Conservation (phyloP, 1,140 invertebrate species). For the Drosophila seguyi region DNA sequence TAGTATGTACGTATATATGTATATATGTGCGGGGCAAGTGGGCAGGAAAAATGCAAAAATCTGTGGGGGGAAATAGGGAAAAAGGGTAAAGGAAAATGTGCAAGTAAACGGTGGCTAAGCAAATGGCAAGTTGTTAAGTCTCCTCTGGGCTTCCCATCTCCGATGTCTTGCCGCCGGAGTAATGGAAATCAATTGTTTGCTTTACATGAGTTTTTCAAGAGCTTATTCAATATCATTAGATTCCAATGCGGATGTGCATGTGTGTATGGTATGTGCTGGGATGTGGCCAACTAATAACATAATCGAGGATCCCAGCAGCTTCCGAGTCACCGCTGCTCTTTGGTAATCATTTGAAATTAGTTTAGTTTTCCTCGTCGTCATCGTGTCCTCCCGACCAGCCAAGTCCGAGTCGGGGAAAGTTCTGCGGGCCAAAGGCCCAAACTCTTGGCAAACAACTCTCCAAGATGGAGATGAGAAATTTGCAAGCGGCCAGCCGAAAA, state of each 20-base stretch:
- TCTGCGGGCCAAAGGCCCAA: constrained; percentile 38
- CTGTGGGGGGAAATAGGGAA: not conserved
- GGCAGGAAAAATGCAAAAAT: constrained; percentile 71
- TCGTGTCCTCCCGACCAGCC: constrained; percentile 8
- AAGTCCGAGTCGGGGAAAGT: constrained; percentile 22
- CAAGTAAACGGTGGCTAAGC: constrained; percentile 78
- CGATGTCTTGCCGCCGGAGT: constrained; percentile 47
- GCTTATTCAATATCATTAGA: constrained; percentile 84
- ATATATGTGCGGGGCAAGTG: constrained; percentile 15
- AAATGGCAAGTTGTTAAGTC: constrained; percentile 80
- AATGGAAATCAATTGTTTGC: constrained; percentile 83
- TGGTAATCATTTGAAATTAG: constrained; percentile 49
- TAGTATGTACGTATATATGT: no score
- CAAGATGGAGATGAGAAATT: constrained; percentile 45
- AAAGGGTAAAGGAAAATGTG: constrained; percentile 60
- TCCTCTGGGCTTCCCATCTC: constrained; percentile 33
- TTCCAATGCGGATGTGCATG: constrained; percentile 46
- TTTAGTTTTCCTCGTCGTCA: constrained; percentile 8
- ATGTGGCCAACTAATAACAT: constrained; percentile 33
- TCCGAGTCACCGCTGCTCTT: constrained; percentile 2
- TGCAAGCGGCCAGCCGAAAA: constrained; percentile 42
- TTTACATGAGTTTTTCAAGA: constrained; percentile 82
- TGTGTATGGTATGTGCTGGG: constrained; percentile 1
- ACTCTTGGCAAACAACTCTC: constrained; percentile 55
- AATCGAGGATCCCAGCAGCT: constrained; percentile 21